Conservation (phyloP, 2,113 vertebrate genomes). For the Acrocephalus arundinaceus region DNA sequence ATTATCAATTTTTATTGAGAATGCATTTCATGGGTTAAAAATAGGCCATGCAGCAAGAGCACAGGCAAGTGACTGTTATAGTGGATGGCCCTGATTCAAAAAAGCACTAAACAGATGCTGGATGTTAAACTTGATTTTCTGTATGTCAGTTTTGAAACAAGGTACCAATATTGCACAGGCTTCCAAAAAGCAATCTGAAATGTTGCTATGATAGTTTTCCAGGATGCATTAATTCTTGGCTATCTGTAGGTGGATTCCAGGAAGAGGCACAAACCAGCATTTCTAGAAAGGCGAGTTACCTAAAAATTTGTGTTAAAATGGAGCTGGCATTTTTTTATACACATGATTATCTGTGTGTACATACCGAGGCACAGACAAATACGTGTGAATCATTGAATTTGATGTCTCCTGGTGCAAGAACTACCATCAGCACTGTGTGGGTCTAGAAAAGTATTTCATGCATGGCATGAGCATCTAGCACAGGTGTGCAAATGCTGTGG, state of each 20-base stretch:
- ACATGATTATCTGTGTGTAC: rapidly evolving
- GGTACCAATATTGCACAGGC: neutral
- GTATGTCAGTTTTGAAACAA: conserved; percentile 50
- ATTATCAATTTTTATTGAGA: neutral
- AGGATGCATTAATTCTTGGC: conserved; percentile 32
- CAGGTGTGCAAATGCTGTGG: neutral
- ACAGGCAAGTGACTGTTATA: neutral
- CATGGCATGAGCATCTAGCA: too few relatives aligned
- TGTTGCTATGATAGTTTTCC: conserved; percentile 55
- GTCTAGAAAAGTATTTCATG: neutral
- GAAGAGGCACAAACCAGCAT: neutral
- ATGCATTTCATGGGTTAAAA: neutral
- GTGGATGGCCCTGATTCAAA: neutral
- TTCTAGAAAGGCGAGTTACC: neutral
- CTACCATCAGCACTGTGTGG: neutral
- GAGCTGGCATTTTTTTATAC: neutral
- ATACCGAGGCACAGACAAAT: neutral
- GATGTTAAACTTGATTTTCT: conserved; percentile 27
- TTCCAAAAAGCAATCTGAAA: conserved; percentile 39
- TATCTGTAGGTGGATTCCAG: conserved; percentile 44
- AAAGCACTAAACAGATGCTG: neutral
- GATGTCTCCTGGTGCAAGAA: neutral
- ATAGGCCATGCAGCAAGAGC: neutral
- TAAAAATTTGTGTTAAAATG: neutral
- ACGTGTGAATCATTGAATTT: neutral